Base-by-base conservation (phyloP, 1,140 invertebrate species). In the Conus betulinus region DNA sequence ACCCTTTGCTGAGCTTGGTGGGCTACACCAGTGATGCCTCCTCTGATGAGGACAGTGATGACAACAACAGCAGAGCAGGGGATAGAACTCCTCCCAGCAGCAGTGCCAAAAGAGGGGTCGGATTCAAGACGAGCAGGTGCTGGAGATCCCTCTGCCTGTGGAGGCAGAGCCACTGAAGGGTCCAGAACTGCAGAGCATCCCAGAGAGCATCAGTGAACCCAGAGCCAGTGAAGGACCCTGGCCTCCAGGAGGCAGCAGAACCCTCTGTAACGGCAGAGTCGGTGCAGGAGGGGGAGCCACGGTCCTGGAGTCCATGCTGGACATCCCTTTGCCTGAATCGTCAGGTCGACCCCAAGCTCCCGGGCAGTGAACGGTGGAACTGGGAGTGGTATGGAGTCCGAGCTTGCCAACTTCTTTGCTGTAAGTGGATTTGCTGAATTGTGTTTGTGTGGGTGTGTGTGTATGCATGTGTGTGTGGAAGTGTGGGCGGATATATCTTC, bases 371-470 rank as follows among this genome's bases (percentile, higher is more conserved):
- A 15, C 5, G 20, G 15, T 39, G 27, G 76, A 39, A 51, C 7
- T 79, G n/a, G 87, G 27, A 52, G 81, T 15, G 71, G 52, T 25
- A 67, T 88, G 39, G 87, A 88, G 6, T 84, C 60, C 0, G 79
- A 88, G 55, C 79, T 88, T 53, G 87, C 87, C 63, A 88, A 60
- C 51, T 88, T 88, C 60, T 74, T 88, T 15, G 87, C 87, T 13
- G 87, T 88, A 74, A 83, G 87, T 82, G 8, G 2, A 2, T 20
- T 11, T 71, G 67, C 57, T 71, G 67, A 23, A 20, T 71, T 20
- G 60, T 11, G 60, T 63, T 1, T 6, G 20, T n/a, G 13, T 20
- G 13, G 0, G 67, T 23, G 67, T 20, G 67, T 20, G 20, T 20
- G 67, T 23, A 20, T 71, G 67, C 20, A 20, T 71, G 20, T 71